A percentile compares a stretch with the other conserved stretches of the same genome.
phyloP scores from a whole-genome alignment of 2,888 invertebrate species.

The Agrenia bidenticulata region DNA sequence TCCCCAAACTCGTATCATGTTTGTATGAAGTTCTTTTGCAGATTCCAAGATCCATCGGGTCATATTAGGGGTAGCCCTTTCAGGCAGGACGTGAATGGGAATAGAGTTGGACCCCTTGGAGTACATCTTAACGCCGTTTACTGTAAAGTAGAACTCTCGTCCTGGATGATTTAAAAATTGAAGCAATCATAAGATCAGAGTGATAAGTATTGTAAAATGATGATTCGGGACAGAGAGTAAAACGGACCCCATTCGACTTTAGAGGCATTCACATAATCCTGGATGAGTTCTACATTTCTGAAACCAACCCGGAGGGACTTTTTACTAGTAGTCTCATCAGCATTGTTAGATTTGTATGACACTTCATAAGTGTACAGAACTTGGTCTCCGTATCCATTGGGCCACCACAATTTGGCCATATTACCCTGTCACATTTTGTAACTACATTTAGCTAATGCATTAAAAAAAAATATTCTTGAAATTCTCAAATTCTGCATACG shows the following conservation, averaged over 20 bases:
- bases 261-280: conserved; percentile 62
- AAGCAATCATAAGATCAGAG: neutral
- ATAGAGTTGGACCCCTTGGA: conserved; percentile 63
- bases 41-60: conserved; percentile 56
- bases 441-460: neutral
- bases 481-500: conserved; percentile 21
- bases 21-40: conserved; percentile 59
- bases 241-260: conserved; percentile 20
- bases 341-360: conserved; percentile 55
- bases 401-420: conserved; percentile 81
- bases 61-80: conserved; percentile 55
- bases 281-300: conserved; percentile 77
- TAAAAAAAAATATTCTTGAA: neutral
- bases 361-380: conserved; percentile 70
- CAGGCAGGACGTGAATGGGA: conserved; percentile 59
- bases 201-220: neutral
- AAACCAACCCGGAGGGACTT: conserved; percentile 77
- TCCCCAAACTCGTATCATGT: conserved; percentile 56
- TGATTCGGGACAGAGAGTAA: too few relatives aligned
- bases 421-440: conserved; percentile 30
- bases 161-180: conserved; percentile 41
- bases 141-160: conserved; percentile 60
- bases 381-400: conserved; percentile 82
- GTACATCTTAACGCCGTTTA: conserved; percentile 61
- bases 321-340: conserved; percentile 31